phyloP scores from a whole-genome alignment of 2,113 vertebrate genomes.

The Paratilapia polleni region DNA sequence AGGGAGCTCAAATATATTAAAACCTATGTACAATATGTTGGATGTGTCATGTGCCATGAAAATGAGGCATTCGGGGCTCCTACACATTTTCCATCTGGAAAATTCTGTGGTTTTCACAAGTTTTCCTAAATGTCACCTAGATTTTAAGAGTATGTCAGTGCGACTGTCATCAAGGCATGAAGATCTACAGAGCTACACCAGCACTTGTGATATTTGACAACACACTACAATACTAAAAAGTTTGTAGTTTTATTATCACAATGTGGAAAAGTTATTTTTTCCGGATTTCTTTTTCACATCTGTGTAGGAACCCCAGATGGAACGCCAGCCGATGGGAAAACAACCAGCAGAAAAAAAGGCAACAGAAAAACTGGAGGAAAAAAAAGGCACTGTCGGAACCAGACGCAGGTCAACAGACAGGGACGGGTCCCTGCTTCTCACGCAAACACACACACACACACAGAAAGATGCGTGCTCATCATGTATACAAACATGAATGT shows the following conservation, averaged over 20 bases:
- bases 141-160: not conserved
- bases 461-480: rapidly evolving
- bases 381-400: slow-evolving; percentile 95
- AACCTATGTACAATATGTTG: slow-evolving; percentile 76
- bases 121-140: not conserved
- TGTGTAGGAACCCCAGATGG: slow-evolving; percentile 45
- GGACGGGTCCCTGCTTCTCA: not conserved
- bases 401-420: slow-evolving; percentile 59
- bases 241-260: not conserved
- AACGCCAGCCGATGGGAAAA: slow-evolving; percentile 43
- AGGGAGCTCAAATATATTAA: slow-evolving; percentile 76
- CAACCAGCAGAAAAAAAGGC: slow-evolving; percentile 63
- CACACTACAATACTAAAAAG: not conserved
- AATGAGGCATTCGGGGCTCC: slow-evolving; percentile 61
- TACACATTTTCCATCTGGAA: slow-evolving; percentile 15
- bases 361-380: slow-evolving; percentile 65
- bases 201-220: not conserved
- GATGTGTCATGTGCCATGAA: slow-evolving; percentile 69
- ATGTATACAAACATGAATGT: not conserved
- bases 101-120: slow-evolving; percentile 10
- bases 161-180: slow-evolving; percentile 14
- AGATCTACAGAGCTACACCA: slow-evolving; percentile 1
- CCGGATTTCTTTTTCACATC: not conserved
- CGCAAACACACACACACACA: not conserved
- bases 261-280: not conserved